Evolutionary conservation across 2,113 vertebrate species (phyloP).

Genomic region (Pleuronectes platessa): DNA sequence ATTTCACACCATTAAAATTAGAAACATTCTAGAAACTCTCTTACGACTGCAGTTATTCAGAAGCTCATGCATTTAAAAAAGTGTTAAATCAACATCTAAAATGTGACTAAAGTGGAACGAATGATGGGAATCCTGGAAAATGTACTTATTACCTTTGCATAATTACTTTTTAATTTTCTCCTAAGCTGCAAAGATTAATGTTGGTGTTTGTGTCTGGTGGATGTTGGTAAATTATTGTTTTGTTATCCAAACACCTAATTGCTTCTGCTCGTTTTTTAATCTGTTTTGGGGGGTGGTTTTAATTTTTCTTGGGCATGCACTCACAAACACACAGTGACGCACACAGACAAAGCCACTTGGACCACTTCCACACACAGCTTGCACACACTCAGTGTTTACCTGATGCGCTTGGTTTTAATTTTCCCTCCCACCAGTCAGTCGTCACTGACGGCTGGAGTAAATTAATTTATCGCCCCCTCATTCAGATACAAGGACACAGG

Average conservation of each 20-base stretch:
- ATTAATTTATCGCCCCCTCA: slow-evolving; percentile 52
- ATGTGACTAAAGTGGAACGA: slow-evolving; percentile 18
- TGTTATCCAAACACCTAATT: slow-evolving; percentile 55
- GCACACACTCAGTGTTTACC: slow-evolving; percentile 46
- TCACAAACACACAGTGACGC: background rate
- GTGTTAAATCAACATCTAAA: slow-evolving; percentile 3
- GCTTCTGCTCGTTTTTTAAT: slow-evolving; percentile 51
- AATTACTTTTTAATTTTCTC: slow-evolving; percentile 45
- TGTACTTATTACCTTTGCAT: slow-evolving; percentile 29
- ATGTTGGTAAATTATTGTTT: slow-evolving; percentile 46
- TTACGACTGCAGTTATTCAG: background rate
- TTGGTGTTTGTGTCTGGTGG: slow-evolving; percentile 24
- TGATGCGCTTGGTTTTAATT: slow-evolving; percentile 45
- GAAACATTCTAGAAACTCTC: background rate
- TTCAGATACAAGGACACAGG: slow-evolving; percentile 50
- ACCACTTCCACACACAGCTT: background rate
- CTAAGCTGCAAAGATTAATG: slow-evolving; percentile 40
- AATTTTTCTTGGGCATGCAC: slow-evolving; percentile 33
- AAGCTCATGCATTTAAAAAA: background rate
- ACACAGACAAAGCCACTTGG: background rate
- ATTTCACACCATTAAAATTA: background rate
- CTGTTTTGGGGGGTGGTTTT: slow-evolving; percentile 18
- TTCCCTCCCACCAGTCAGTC: slow-evolving; percentile 46
- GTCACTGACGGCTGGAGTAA: slow-evolving; percentile 38
- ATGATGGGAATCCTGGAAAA: slow-evolving; percentile 16